Base-by-base conservation (phyloP, 2,113 vertebrate species). In the Promerops cafer region DNA sequence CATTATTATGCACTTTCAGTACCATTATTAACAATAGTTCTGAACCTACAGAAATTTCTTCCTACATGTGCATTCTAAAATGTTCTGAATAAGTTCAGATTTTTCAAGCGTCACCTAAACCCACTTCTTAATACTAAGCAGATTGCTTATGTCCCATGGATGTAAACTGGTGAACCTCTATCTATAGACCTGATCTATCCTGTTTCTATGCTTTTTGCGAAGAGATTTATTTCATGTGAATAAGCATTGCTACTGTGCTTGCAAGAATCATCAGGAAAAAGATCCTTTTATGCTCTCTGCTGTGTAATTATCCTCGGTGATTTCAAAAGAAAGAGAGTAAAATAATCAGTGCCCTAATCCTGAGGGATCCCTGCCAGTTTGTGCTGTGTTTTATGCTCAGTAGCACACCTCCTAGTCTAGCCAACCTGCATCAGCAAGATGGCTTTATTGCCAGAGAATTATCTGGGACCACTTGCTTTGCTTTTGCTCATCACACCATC, bases 1-100 rank as follows among this genome's bases (percentile, higher is more conserved):
- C 42, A 56, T 77, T 52, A 78, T 93, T 94, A 95, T 69, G 23
- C 40, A 90, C 23, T 70, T 95, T 52, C 87, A 86, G 77, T 95
- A 39, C 57, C 35, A 39, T 83, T 90, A 84, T 86, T 95, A 97
- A 92, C 42, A 93, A 84, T 86, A 77, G 31, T 66, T 94, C 31
- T 78, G 10, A 94, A 94, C 50, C 27, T 89, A 69, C 19, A 91
- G 59, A 87, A 75, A 84, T 83, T 49, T 90, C 87, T 75, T 94
- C 83, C 61, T 75, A 88, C 66, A 37, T 59, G 4, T 52, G 24
- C 40, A 21, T 93, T 94, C 78, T 83, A 91, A 96, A 88, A 68
- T 56, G 6, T 68, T 80, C 82, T 63, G 78, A 50, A 7, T 80
- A 44, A 53, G 9, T 60, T 86, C 54, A 72, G 8, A n/a, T 71